Evolutionary conservation across 2,113 vertebrate species (phyloP), one percentile per base, ranked within the genome.

Genomic region (Forbesichthys agassizii): DNA sequence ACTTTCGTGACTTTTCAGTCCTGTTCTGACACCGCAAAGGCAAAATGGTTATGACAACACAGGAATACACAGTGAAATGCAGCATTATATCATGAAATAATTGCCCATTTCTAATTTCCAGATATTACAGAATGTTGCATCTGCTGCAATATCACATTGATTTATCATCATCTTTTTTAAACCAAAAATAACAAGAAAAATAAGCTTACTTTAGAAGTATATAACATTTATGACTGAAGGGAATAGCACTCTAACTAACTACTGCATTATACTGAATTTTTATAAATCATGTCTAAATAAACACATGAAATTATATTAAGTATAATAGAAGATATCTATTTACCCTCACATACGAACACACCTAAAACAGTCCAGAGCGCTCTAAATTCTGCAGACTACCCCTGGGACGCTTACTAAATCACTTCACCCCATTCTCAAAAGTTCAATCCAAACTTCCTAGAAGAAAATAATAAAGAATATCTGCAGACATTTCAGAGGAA

Each of bases 401-500:
- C 69, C 53, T 68, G 84, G 86, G 85, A 89, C 64, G 71, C 71
- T 76, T 60, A 51, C 74, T 77, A 82, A 90, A 88, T 88, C 85
- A 82, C 74, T 85, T 88, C 61, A 85, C 73, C 81, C 80, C 55
- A 13, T 73, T 85, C 67, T 75, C 20, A 59, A 75, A 84, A 83
- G 87, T 87, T 88, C 86, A 86, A 71, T 87, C 36, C 76, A 82
- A 85, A 84, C 83, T 88, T 91, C 85, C 85, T 86, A 82, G 89
- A 82, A 84, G 75, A 72, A 67, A 74, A 55, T 18, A 55, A 18
- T 11, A 52, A 12, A 14, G 2, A 55, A 18, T 9, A n/a, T 55
- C 46, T 75, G 71, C 61, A 75, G 72, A 74, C 68, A 60, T 69
- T 79, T 86, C 72, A 73, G 65, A 83, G 79, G 75, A 84, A 85